Conservation (phyloP, 35 echinoderm and acorn worm genomes). For the Acanthaster planci region DNA sequence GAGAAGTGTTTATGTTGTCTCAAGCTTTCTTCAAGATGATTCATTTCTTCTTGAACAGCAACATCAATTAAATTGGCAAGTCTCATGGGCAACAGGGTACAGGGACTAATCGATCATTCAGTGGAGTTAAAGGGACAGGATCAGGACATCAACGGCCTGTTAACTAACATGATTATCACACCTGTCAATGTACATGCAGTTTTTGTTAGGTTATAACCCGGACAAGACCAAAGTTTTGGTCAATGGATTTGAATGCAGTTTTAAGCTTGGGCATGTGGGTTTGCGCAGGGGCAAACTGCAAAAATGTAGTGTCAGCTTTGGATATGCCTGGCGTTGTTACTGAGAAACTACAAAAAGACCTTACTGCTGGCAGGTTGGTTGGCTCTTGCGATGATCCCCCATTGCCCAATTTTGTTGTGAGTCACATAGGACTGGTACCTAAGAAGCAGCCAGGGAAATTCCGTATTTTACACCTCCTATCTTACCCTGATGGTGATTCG, state of each 20-base stretch:
- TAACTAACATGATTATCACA: too few relatives aligned
- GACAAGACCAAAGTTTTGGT: too few relatives aligned
- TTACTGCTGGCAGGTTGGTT: not conserved
- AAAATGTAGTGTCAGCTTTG: not conserved
- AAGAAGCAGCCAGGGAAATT: not conserved
- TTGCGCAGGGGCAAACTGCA: too few relatives aligned
- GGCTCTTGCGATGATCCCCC: not conserved
- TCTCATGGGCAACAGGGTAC: too few relatives aligned
- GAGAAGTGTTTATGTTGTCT: conserved; percentile 1
- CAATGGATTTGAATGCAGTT: too few relatives aligned
- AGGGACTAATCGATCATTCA: too few relatives aligned
- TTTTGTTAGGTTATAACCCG: too few relatives aligned
- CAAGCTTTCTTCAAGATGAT: conserved; percentile 27
- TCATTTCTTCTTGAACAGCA: conserved; percentile 15
- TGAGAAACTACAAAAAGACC: not conserved
- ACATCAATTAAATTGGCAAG: conserved; percentile 19
- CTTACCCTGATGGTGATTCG: not conserved
- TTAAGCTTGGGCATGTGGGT: too few relatives aligned
- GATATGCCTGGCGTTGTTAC: not conserved
- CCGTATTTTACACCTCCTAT: not conserved
- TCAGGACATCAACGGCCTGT: too few relatives aligned
- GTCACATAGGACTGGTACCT: not conserved
- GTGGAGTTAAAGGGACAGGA: too few relatives aligned
- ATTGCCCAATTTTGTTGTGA: not conserved
- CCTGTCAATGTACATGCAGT: too few relatives aligned